Percentiles rank a stretch among this genome's conserved stretches.
Conservation (phyloP, 2,113 vertebrate genomes). For the Dunckerocampus dactyliophorus region DNA sequence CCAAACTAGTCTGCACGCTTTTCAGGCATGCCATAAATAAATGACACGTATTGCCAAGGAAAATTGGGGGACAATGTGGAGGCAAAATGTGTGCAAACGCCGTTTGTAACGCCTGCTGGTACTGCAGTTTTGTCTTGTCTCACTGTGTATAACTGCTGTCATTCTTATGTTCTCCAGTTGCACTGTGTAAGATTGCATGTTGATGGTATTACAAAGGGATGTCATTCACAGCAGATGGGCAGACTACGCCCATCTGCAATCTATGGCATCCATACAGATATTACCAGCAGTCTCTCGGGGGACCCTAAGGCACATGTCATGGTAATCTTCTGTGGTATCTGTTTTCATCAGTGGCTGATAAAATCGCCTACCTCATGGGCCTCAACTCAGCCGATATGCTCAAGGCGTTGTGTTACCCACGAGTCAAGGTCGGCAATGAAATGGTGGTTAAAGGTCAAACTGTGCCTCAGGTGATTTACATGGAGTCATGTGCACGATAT, state of each 20-base stretch:
- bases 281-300: not conserved
- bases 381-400: conserved; percentile 76
- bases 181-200: not conserved
- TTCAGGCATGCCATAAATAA: too few species aligned
- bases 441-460: conserved; percentile 77
- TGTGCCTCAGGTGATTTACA: conserved; percentile 61
- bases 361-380: conserved; percentile 75
- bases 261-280: not conserved
- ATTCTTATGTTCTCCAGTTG: conserved; percentile 10
- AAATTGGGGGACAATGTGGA: too few species aligned
- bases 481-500: not conserved
- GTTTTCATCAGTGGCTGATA: conserved; percentile 68
- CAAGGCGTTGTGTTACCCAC: conserved; percentile 71
- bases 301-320: not conserved
- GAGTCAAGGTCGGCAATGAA: conserved; percentile 77
- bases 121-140: not conserved
- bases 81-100: too few species aligned
- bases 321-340: conserved; percentile 32
- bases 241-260: not conserved
- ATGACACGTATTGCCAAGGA: too few species aligned
- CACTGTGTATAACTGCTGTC: too few species aligned
- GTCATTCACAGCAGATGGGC: not conserved
- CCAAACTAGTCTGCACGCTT: too few species aligned
- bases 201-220: not conserved
- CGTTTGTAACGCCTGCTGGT: too few species aligned